phyloP scores from a whole-genome alignment of 2,888 invertebrate genomes.

The Bursaphelenchus okinawaensis region DNA sequence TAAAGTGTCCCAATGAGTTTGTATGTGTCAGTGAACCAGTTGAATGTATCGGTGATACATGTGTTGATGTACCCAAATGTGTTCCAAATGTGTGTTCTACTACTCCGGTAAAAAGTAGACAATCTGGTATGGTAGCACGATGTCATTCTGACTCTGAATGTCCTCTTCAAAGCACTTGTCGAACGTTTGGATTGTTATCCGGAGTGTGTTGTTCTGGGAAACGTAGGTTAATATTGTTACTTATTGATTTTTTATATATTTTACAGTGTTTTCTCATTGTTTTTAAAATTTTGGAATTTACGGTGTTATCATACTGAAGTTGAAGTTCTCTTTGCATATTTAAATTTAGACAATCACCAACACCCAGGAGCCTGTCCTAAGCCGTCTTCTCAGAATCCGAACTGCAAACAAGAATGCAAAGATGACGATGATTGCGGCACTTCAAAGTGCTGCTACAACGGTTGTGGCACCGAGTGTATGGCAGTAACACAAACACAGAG shows the following conservation, averaged over 20 bases:
- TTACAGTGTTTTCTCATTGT: no score
- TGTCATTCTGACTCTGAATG: conserved; percentile 34
- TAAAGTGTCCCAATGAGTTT: conserved; percentile 37
- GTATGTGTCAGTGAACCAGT: conserved; percentile 42
- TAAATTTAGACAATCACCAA: conserved; percentile 8
- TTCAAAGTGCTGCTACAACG: conserved; percentile 47
- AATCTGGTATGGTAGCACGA: conserved; percentile 21
- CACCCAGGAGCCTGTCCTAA: conserved; percentile 37
- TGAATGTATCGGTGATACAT: conserved; percentile 26
- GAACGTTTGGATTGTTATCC: conserved; percentile 27
- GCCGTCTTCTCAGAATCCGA: conserved; percentile 16
- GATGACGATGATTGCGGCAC: conserved; percentile 38
- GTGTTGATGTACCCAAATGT: conserved; percentile 42
- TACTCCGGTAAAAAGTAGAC: conserved; percentile 29
- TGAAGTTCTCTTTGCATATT: no score
- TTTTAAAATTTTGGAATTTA: no score
- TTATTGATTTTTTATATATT: conserved; percentile 6
- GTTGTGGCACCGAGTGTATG: conserved; percentile 45
- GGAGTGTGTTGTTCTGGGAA: conserved; percentile 43
- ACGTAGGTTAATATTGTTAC: conserved; percentile 9
- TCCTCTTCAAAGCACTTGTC: conserved; percentile 37
- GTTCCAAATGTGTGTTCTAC: conserved; percentile 47
- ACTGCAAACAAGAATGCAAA: conserved; percentile 35
- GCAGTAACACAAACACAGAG: conserved; percentile 14
- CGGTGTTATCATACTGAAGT: no score